phyloP scores from a whole-genome alignment of 2,797 vertebrate genomes.

The Semaprochilodus insignis region DNA sequence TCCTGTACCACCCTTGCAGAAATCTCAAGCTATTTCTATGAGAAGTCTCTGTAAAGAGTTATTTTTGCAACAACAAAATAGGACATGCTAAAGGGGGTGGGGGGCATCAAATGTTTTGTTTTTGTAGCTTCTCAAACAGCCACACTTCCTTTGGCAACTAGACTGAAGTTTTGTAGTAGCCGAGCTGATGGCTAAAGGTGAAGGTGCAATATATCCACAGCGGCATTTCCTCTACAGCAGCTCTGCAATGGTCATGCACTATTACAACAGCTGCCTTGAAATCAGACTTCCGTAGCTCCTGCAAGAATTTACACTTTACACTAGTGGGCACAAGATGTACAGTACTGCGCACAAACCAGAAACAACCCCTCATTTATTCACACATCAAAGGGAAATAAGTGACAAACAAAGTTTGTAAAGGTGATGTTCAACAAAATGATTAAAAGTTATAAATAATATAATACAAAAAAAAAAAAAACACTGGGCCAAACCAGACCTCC shows the following conservation, averaged over 20 bases:
- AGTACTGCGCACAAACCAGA: neutral
- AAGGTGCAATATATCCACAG: neutral
- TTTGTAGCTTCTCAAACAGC: neutral
- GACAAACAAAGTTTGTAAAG: too few relatives aligned
- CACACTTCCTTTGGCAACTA: conserved; percentile 27
- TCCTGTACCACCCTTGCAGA: conserved; percentile 24
- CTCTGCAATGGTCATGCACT: conserved; percentile 11
- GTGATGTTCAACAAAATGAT: too few relatives aligned
- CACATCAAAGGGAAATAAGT: too few relatives aligned
- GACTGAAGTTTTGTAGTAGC: conserved; percentile 4
- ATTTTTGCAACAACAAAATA: conserved; percentile 20
- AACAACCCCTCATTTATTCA: neutral
- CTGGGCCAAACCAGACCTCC: too few relatives aligned
- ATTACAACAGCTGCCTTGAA: conserved; percentile 10
- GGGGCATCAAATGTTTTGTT: conserved; percentile 14
- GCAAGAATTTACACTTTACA: neutral
- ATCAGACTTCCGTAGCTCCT: neutral
- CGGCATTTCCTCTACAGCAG: conserved; percentile 15
- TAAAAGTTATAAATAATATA: too few relatives aligned
- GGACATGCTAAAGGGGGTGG: neutral
- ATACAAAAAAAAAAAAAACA: too few relatives aligned
- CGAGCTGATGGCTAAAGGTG: neutral
- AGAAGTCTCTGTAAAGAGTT: conserved; percentile 5
- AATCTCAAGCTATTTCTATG: conserved; percentile 14
- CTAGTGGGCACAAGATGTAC: neutral